phyloP scores from a whole-genome alignment of 2,888 invertebrate species.

The Drosophila incognita region DNA sequence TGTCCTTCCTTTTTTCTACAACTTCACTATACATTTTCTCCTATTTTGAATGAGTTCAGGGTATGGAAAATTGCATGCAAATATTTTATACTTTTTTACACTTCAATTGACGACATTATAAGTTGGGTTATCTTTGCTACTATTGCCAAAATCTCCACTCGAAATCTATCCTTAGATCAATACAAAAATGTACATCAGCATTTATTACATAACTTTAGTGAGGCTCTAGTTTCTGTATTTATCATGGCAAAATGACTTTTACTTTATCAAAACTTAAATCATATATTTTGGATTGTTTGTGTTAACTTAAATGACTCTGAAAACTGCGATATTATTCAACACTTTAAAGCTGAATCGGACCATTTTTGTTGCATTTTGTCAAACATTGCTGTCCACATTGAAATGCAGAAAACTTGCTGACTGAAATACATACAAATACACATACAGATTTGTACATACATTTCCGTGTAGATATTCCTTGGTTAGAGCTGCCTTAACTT shows the following conservation, averaged over 20 bases:
- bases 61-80: background rate
- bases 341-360: background rate
- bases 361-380: background rate
- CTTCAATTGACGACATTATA: background rate
- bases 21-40: background rate
- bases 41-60: accelerated
- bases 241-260: background rate
- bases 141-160: background rate
- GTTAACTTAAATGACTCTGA: background rate
- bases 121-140: accelerated
- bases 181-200: no score
- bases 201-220: background rate
- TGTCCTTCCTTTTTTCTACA: background rate
- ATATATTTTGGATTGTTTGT: background rate
- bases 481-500: constrained; percentile 10
- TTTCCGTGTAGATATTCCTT: background rate
- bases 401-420: background rate
- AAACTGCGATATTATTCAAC: background rate
- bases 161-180: background rate
- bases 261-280: background rate
- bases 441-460: background rate
- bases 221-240: background rate
- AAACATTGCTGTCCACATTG: background rate
- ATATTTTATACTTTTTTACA: background rate
- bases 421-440: background rate